Percentiles rank a stretch among this genome's conserved stretches.
Conservation (phyloP, 2,113 vertebrate species). For the Rafetus swinhoei region DNA sequence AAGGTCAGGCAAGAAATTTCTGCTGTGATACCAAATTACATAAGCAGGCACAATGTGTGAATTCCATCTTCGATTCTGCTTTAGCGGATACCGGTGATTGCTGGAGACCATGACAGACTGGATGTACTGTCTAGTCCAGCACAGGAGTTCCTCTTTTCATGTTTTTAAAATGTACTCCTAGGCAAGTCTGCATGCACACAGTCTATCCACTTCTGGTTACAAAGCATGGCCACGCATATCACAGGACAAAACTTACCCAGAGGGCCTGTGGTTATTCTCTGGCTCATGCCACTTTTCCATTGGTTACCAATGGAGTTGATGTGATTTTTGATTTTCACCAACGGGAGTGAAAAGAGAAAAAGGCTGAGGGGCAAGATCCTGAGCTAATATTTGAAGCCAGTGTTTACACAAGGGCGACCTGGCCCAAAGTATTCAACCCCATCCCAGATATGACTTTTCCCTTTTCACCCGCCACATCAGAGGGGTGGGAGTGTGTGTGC, state of each 20-base stretch:
- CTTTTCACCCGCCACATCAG: not conserved
- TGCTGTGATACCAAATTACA: not conserved
- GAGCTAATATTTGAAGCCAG: accelerated
- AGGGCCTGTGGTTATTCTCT: not conserved
- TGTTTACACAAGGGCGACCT: not conserved
- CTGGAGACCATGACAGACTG: not conserved
- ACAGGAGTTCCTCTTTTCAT: not conserved
- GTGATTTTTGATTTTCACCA: not conserved
- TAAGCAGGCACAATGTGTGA: not conserved
- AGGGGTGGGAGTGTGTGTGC: not conserved
- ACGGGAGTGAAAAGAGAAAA: not conserved
- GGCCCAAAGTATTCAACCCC: not conserved
- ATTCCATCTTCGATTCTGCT: not conserved
- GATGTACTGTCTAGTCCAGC: not conserved
- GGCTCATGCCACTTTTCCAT: not conserved
- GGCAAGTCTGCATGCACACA: not conserved
- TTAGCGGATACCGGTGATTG: not conserved
- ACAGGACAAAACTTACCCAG: not conserved
- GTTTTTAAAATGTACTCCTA: not conserved
- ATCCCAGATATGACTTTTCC: not conserved
- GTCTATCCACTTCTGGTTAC: not conserved
- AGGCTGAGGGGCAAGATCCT: not conserved
- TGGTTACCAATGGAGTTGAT: not conserved
- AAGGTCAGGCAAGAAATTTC: not conserved
- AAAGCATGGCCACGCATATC: not conserved